These are phyloP conservation scores for Cryptomyrus ogoouensis DNA, from an alignment of 2,113 vertebrate genomes.

Conservation along the genomic window DNA sequence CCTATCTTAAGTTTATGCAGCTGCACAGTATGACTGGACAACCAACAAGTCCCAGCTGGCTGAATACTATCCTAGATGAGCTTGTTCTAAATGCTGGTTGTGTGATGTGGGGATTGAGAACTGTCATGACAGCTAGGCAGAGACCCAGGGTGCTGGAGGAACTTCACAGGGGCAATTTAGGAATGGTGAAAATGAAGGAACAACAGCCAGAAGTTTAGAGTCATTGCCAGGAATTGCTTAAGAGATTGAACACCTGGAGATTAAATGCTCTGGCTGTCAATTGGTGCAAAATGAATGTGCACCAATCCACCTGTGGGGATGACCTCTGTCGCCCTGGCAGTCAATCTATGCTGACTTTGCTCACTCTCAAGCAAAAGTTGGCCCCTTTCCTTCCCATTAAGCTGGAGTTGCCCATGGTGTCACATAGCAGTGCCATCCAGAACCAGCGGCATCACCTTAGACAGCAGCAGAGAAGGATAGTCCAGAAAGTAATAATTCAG, in stretches of 20 bases:
- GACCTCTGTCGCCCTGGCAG: conserved; percentile 7
- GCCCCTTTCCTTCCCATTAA: conserved; percentile 5
- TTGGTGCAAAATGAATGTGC: not conserved
- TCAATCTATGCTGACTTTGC: not conserved
- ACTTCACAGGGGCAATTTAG: conserved; percentile 21
- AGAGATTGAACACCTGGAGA: conserved; percentile 4
- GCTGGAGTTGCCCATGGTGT: not conserved
- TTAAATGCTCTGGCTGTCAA: not conserved
- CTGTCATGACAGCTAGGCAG: conserved; percentile 1
- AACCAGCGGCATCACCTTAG: no score
- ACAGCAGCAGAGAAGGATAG: no score
- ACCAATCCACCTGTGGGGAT: conserved; percentile 9
- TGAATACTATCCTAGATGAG: conserved; percentile 2
- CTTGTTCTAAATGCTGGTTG: not conserved
- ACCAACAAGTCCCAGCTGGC: not conserved
- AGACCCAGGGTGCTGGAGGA: not conserved
- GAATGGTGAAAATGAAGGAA: conserved; percentile 5
- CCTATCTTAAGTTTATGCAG: not conserved
- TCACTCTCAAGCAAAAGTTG: conserved; percentile 2
- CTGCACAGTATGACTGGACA: not conserved
- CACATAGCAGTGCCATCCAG: not conserved
- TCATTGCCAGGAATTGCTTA: conserved; percentile 25
- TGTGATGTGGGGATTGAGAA: conserved; percentile 8
- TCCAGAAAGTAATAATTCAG: no score
- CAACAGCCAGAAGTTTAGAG: conserved; percentile 6